Conservation (phyloP, 2,113 vertebrate genomes). For the Eolophus roseicapilla region DNA sequence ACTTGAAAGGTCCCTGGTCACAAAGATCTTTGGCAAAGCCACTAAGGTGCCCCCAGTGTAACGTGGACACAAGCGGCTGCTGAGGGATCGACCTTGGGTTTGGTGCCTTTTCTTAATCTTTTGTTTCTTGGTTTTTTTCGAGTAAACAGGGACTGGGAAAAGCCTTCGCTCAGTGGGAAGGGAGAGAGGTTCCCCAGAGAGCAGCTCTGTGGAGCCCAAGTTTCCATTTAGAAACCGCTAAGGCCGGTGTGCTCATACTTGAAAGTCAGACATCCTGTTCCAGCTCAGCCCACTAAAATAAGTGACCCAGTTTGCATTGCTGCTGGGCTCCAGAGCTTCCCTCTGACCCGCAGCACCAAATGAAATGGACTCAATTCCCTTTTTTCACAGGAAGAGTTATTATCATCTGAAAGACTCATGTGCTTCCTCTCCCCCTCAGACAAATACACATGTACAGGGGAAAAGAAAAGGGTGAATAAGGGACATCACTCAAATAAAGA, state of each 20-base stretch:
- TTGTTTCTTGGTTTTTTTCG: not conserved
- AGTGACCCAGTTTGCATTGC: constrained; percentile 46
- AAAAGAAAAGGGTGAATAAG: not conserved
- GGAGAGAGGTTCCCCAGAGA: constrained; percentile 35
- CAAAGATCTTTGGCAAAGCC: constrained; percentile 10
- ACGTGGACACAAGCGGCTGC: not conserved
- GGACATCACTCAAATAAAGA: not conserved
- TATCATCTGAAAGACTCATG: not conserved
- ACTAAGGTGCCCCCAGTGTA: not conserved
- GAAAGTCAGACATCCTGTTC: constrained; percentile 57
- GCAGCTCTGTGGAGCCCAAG: constrained; percentile 14
- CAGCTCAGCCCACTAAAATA: constrained; percentile 44
- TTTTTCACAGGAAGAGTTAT: not conserved
- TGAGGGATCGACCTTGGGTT: constrained; percentile 11
- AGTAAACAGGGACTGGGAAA: constrained; percentile 26
- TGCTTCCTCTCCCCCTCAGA: not conserved
- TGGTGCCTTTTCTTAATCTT: not conserved
- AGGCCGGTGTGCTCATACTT: constrained; percentile 22
- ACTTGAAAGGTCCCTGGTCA: not conserved
- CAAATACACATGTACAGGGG: not conserved
- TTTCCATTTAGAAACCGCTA: constrained; percentile 56
- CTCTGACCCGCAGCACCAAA: not conserved
- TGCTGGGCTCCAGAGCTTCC: not conserved
- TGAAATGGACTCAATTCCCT: not conserved
- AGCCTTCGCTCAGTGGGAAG: not conserved